Evolutionary conservation across 2,113 vertebrate species (phyloP), one percentile per base, ranked within the genome.

Genomic region (Clarias magur): DNA sequence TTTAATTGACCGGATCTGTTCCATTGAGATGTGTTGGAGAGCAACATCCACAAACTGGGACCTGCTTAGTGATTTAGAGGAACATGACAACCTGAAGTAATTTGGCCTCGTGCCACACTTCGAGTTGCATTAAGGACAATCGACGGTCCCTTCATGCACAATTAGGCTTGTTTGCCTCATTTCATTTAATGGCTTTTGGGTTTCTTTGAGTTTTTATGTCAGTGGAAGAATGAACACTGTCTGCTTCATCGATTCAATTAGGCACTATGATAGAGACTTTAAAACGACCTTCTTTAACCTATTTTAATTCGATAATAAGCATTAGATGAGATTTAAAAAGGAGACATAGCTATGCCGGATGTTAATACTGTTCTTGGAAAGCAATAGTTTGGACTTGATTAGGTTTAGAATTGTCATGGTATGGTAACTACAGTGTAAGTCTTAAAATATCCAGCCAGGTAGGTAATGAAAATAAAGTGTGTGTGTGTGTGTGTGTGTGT

Each of bases 121-220:
- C 16, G 59, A 12, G 73, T 85, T 73, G 65, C 48, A 57, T 80
- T 70, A 84, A 80, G 42, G 85, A 85, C 83, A 68, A 87, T 85
- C 85, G 88, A 56, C 83, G 88, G 81, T 82, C 59, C 72, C 67
- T 89, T 88, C 81, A 88, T 65, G 80, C 90, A 65, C 83, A 87
- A 82, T 89, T 70, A 90, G 68, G 48, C 79, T 16, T 38, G 42
- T 27, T 48, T 88, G 88, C 88, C 84, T 88, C 80, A 78, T 82
- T 83, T 85, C 83, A 80, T 82, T 82, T 88, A 88, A 88, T 75
- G 70, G 85, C 81, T 80, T 63, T 81, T 80, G 70, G 76, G n/a
- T 75, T 78, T 78, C 62, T 80, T 86, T 86, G 83, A 59, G 57
- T 87, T 84, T 57, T 78, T 57, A 78, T 84, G 42, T 34, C 38